phyloP scores from a whole-genome alignment of 2,888 invertebrate genomes.

The Serrognathus titanus region DNA sequence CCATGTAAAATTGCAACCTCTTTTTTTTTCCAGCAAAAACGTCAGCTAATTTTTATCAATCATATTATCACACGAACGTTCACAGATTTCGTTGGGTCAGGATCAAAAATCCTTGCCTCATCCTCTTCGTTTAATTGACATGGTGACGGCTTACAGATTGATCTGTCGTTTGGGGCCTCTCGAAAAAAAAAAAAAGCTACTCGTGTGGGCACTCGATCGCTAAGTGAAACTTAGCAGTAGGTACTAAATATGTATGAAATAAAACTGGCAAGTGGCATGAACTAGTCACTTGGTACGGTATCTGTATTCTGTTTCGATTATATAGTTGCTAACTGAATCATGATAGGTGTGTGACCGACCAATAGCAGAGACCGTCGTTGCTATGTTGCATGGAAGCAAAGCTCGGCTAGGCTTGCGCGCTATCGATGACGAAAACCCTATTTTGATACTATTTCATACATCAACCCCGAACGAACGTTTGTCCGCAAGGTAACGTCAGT shows the following conservation, averaged over 20 bases:
- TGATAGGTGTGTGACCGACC: slow-evolving; percentile 33
- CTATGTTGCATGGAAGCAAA: slow-evolving; percentile 27
- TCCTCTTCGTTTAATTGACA: slow-evolving; percentile 3
- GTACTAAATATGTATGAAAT: slow-evolving; percentile 18
- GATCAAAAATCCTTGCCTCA: neutral
- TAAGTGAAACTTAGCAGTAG: slow-evolving; percentile 3
- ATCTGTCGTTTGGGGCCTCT: neutral
- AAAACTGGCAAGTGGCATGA: slow-evolving; percentile 25
- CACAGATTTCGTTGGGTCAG: neutral
- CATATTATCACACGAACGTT: too few species aligned
- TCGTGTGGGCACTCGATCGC: too few species aligned
- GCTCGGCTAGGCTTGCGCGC: slow-evolving; percentile 15
- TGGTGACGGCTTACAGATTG: neutral
- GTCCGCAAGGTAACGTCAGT: too few species aligned
- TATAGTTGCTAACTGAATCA: slow-evolving; percentile 32
- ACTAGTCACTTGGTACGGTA: slow-evolving; percentile 30
- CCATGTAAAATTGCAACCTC: too few species aligned
- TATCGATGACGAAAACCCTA: neutral
- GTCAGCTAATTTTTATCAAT: too few species aligned
- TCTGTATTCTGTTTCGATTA: slow-evolving; percentile 32
- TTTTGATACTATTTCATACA: too few species aligned
- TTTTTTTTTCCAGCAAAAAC: too few species aligned
- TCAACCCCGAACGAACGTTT: too few species aligned
- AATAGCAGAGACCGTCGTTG: slow-evolving; percentile 31
- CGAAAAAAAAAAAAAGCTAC: neutral